Evolutionary conservation across 1,140 invertebrate genomes (phyloP), one percentile per base, ranked within the genome.

Genomic region (Acromyrmex echinatior): DNA sequence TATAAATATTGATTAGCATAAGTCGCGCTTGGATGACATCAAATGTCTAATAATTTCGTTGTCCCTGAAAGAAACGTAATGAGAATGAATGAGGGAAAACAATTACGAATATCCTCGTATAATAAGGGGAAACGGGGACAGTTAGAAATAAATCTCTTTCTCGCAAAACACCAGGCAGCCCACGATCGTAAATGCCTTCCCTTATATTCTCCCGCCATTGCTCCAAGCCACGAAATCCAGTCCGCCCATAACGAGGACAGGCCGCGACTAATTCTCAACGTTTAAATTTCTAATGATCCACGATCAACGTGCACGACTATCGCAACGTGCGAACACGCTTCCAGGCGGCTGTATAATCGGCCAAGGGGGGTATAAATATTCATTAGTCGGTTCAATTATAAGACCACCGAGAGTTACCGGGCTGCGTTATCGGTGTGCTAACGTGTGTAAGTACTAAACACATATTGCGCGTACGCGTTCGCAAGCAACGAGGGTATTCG

Each of bases 321-420:
- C 78, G 78, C 78, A 12, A 80, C n/a, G 80, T 49, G 80, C 80
- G 45, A 84, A 84, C 58, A 76, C 70, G 39, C 65, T 82, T 63
- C n/a, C 18, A 39, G 16, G 12, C 56, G 66, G 18, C 68, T 25
- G 68, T 76, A 76, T 76, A 63, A 84, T 84, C 80, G 80, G 53
- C 25, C 53, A 7, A 56, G 16, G 39, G 53, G 66, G 39, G 25
- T 84, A 84, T 84, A 84, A 84, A 84, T 84, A 84, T 84, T 84
- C 80, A 84, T 84, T 84, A 82, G 80, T 10, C 70, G 70, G 25
- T 76, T 76, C 80, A 84, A 84, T 76, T 84, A 84, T 84, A 62
- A 74, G 70, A 62, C 80, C 56, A 76, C 80, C 80, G 39, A 21
- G 45, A 31, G 79, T 28, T 51, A 28, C 63, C 35, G n/a, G 51